phyloP scores from a whole-genome alignment of 2,113 vertebrate genomes.

The Rana temporaria region DNA sequence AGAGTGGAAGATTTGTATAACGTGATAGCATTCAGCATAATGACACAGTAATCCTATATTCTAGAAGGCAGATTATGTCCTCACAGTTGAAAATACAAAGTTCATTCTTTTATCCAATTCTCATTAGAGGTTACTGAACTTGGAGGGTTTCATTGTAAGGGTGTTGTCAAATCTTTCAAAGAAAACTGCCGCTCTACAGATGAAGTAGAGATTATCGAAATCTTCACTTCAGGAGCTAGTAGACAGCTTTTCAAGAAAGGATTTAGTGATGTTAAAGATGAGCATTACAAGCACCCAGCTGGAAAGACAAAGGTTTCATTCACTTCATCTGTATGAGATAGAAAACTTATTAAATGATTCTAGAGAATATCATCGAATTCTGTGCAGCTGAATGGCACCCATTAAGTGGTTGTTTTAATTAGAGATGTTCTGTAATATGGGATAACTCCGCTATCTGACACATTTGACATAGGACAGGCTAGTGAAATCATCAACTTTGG shows the following conservation, averaged over 20 bases:
- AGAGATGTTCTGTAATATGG: not conserved
- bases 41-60: conserved; percentile 23
- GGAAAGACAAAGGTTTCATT: conserved; percentile 48
- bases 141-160: conserved; percentile 44
- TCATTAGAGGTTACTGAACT: conserved; percentile 50
- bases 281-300: conserved; percentile 48
- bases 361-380: not conserved
- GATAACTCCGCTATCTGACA: too few species aligned
- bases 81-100: not conserved
- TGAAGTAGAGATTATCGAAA: conserved; percentile 54
- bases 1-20: not conserved
- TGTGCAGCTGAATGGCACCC: not conserved
- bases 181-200: conserved; percentile 28
- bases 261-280: conserved; percentile 51
- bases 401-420: conserved; percentile 21
- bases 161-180: conserved; percentile 40
- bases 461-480: too few species aligned
- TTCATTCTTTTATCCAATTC: conserved; percentile 25
- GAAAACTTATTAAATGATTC: conserved; percentile 31
- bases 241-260: conserved; percentile 47
- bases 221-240: conserved; percentile 50
- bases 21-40: not conserved
- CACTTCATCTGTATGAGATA: conserved; percentile 47
- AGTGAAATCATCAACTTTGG: too few species aligned
- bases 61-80: conserved; percentile 6